Evolutionary conservation across 2,888 invertebrate genomes (phyloP), one percentile per base, ranked within the genome.

Genomic region (Acanthosepion lycidas): DNA sequence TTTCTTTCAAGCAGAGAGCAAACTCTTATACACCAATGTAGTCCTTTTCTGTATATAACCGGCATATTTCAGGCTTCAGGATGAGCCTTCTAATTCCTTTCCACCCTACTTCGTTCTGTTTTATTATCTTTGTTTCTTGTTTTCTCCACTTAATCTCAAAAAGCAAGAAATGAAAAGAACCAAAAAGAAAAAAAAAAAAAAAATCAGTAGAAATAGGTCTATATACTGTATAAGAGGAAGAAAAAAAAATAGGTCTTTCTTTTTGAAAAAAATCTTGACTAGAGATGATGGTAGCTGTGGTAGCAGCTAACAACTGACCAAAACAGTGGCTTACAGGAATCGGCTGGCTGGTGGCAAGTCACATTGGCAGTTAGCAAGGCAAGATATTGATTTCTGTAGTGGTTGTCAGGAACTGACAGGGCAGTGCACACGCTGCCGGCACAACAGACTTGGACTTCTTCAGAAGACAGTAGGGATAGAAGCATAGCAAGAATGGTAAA

Each of bases 291-390:
- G 78, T n/a, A n/a, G n/a, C n/a, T 78, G n/a, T n/a, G 78, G 78
- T 18, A n/a, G 78, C 78, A 78, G n/a, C 78, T n/a, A n/a, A n/a
- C n/a, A 78, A 78, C 78, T 78, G 78, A 78, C 78, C 78, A 78
- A 78, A 78, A 78, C 78, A 9, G 78, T 33, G 78, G n/a, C n/a
- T 78, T 78, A n/a, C 78, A 78, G 78, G n/a, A 78, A 78, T 78
- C 78, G 78, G 78, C 78, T 78, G 78, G 78, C 78, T 78, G 78
- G 78, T 78, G 78, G 78, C 78, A 78, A 78, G 78, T 15, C 78
- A 78, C n/a, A 78, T 78, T 78, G 78, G 78, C 78, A n/a, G 78
- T 78, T 78, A n/a, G 78, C 78, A 78, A 78, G 78, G 78, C n/a
- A 78, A 78, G 78, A 78, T 78, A 78, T 78, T 78, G 78, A 78